A percentile compares a stretch with the other conserved stretches of the same genome.
These are phyloP conservation scores for Helogale parvula DNA, from an alignment of 2,113 vertebrate genomes.

Conservation along the genomic window DNA sequence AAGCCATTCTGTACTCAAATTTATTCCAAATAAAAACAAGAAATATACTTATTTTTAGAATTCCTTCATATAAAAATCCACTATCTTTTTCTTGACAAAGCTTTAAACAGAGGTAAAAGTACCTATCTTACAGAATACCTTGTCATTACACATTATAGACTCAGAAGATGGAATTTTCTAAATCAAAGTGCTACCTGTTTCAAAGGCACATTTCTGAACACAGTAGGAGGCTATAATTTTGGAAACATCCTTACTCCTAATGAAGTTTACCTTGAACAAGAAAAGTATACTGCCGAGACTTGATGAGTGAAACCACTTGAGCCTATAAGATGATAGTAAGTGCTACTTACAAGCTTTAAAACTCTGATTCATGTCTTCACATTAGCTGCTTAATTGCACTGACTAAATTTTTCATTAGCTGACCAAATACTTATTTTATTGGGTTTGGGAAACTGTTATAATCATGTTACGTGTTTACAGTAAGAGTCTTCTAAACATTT, in stretches of 20 bases:
- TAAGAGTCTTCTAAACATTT: constrained; percentile 71
- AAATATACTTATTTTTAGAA: constrained; percentile 17
- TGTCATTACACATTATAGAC: background rate
- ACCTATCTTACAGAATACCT: background rate
- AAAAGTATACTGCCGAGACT: constrained; percentile 2
- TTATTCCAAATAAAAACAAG: constrained; percentile 47
- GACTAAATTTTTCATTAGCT: constrained; percentile 80
- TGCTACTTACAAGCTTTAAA: constrained; percentile 61
- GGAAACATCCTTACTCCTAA: constrained; percentile 47
- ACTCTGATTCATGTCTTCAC: constrained; percentile 62
- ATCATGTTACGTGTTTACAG: constrained; percentile 75
- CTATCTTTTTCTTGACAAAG: constrained; percentile 29
- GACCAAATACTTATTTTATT: constrained; percentile 72
- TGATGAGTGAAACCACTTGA: background rate
- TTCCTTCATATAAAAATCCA: background rate
- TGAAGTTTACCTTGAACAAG: constrained; percentile 51
- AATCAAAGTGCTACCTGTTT: background rate
- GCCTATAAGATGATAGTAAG: background rate
- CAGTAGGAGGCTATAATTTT: background rate
- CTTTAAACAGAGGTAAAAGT: background rate
- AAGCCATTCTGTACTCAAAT: constrained; percentile 2
- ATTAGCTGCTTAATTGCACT: constrained; percentile 76
- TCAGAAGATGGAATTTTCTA: background rate
- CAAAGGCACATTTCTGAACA: constrained; percentile 53
- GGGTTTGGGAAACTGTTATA: constrained; percentile 75